A percentile compares a stretch with the other conserved stretches of the same genome.
These are phyloP conservation scores for Glaucidium brasilianum DNA, from an alignment of 2,113 vertebrate genomes.

Conservation along the genomic window DNA sequence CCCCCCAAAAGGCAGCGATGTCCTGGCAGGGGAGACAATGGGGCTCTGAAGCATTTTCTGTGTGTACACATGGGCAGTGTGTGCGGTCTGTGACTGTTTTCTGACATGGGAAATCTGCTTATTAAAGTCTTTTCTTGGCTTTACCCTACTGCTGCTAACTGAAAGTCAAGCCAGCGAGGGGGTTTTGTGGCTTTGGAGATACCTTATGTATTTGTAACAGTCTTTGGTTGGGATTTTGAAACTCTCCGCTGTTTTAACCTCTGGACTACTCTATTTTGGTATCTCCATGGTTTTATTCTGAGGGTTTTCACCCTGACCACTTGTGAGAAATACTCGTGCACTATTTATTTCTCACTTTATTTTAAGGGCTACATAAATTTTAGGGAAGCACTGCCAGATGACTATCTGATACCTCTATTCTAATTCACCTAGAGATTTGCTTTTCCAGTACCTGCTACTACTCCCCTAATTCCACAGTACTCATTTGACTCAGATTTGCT, in stretches of 20 bases:
- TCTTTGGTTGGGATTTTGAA: not conserved
- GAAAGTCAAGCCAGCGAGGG: not conserved
- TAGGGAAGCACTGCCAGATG: not conserved
- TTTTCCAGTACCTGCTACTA: not conserved
- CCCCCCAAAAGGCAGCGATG: not conserved
- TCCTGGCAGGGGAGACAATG: not conserved
- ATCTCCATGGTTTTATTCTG: not conserved
- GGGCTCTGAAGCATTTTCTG: not conserved
- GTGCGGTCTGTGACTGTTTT: not conserved
- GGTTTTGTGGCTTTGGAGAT: not conserved
- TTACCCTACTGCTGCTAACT: not conserved
- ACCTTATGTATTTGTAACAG: not conserved
- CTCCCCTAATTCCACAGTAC: not conserved
- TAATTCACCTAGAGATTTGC: not conserved
- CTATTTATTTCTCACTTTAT: not conserved
- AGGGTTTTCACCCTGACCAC: not conserved
- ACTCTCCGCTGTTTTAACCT: not conserved
- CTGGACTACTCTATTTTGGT: not conserved
- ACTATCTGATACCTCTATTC: not conserved
- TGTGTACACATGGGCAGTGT: not conserved
- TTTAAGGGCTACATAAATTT: not conserved
- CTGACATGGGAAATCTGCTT: not conserved
- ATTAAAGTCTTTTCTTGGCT: not conserved
- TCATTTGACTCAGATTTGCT: not conserved
- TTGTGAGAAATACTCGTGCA: not conserved